Percentiles rank a stretch among this genome's conserved stretches.
Evolutionary conservation across 1,140 invertebrate genomes (phyloP).

Genomic region (Chionoecetes opilio): DNA sequence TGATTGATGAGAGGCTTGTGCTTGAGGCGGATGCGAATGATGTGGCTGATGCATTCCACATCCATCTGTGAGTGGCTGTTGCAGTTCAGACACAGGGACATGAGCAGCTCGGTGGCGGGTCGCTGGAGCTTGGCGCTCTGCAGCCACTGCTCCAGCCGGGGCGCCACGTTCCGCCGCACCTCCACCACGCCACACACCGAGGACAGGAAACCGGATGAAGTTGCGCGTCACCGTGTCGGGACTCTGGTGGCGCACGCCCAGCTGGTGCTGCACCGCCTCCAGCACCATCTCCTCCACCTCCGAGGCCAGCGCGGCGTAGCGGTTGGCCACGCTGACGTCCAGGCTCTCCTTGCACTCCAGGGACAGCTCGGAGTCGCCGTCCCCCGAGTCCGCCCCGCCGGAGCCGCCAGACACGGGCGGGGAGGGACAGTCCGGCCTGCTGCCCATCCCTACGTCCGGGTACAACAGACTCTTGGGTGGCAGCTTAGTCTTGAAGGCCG

Average conservation of each 20-base stretch:
- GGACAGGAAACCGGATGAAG: slow-evolving; percentile 93
- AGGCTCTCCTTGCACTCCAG: slow-evolving; percentile 80
- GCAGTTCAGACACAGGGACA: slow-evolving; percentile 96
- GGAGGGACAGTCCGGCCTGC: slow-evolving; percentile 80
- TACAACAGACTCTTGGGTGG: slow-evolving; percentile 84
- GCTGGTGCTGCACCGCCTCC: slow-evolving; percentile 94
- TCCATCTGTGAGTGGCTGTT: slow-evolving; percentile 91
- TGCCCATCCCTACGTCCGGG: slow-evolving; percentile 79
- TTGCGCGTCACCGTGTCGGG: slow-evolving; percentile 94
- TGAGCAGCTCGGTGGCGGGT: slow-evolving; percentile 96
- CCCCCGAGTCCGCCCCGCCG: slow-evolving; percentile 77
- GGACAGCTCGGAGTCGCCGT: slow-evolving; percentile 80
- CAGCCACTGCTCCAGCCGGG: slow-evolving; percentile 95
- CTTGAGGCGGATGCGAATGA: slow-evolving; percentile 96
- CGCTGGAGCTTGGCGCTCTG: slow-evolving; percentile 97
- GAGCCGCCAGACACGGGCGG: slow-evolving; percentile 80
- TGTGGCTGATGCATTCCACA: slow-evolving; percentile 94
- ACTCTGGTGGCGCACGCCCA: slow-evolving; percentile 90
- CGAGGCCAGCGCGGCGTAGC: slow-evolving; percentile 88
- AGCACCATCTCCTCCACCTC: slow-evolving; percentile 92
- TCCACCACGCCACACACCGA: slow-evolving; percentile 93
- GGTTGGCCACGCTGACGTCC: slow-evolving; percentile 81
- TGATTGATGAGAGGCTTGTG: slow-evolving; percentile 96
- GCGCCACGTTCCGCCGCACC: slow-evolving; percentile 91
- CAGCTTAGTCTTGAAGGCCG: slow-evolving; percentile 93